A percentile compares a stretch with the other conserved stretches of the same genome.
Conservation (phyloP, 2,113 vertebrate genomes). For the Pteropus alecto region DNA sequence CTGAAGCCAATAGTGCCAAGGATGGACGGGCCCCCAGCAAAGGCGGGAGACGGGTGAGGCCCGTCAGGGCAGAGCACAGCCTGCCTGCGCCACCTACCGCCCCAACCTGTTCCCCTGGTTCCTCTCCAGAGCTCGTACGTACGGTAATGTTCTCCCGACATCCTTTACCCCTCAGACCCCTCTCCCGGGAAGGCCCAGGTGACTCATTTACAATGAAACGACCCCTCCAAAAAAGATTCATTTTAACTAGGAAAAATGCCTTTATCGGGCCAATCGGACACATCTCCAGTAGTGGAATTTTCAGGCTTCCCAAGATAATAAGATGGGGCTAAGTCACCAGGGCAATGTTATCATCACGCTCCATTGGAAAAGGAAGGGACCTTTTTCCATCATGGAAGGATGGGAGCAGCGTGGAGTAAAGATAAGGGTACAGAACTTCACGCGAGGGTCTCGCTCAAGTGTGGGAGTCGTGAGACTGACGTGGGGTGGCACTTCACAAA, state of each 20-base stretch:
- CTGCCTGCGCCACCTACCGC: too few species aligned
- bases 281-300: not conserved
- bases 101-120: rapidly evolving
- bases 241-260: not conserved
- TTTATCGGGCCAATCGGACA: not conserved
- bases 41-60: not conserved
- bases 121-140: not conserved
- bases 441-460: not conserved
- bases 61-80: rapidly evolving
- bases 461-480: not conserved
- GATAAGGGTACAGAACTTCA: not conserved
- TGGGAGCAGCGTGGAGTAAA: not conserved
- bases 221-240: not conserved
- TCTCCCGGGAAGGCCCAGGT: not conserved
- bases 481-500: not conserved
- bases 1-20: rapidly evolving
- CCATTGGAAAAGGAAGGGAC: not conserved
- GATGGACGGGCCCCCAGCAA: not conserved
- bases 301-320: not conserved
- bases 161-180: not conserved
- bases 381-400: not conserved
- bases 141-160: rapidly evolving
- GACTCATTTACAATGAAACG: not conserved
- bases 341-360: not conserved
- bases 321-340: not conserved